Base-by-base conservation (phyloP, 2,113 vertebrate species). In the Bagarius yarrelli region DNA sequence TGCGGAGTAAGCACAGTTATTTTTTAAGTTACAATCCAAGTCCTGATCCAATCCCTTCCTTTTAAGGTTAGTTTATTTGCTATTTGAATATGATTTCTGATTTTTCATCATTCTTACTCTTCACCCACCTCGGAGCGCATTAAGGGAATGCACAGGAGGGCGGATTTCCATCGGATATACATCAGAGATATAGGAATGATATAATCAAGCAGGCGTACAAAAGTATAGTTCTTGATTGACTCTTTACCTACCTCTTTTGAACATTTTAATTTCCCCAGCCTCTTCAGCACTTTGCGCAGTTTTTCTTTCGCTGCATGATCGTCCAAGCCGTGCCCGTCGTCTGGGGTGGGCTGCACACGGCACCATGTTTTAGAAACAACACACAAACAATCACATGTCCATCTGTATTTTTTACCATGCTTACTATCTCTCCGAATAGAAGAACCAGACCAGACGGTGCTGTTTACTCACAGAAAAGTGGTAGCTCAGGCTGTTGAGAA, bases 221-320 rank as follows among this genome's bases (percentile, higher is more conserved):
- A 12, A 23, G 19, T 56, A 12, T 8, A 56, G 21, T 21, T 23
- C 55, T 21, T 8, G 8, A 56, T 0, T 56, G 55, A 56, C 21
- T n/a, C 44, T 47, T 47, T 34, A 40, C 91, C 89, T 86, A 97
- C 97, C 95, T 98, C 94, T 84, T 92, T 94, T 0, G 91, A 91
- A 84, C 97, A 98, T 87, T 94, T 96, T 0, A 98, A 90, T 82
- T 96, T 97, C 0, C 97, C 95, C 87, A 98, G 90, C 64, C 94
- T 92, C 90, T 97, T 98, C 50, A 98, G 88, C 81, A 98, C 94
- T 83, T 94, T 97, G 27, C 96, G 92, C 63, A 98, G 94, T 76
- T 95, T 94, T 1, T 96, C 96, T 84, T 95, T 94, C 47, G 96
- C 92, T 25, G 91, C 89, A 0, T 94, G 95, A 55, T 95, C 94